Base-by-base conservation (phyloP, 2,888 invertebrate species). In the Dorcus parallelipipedus region DNA sequence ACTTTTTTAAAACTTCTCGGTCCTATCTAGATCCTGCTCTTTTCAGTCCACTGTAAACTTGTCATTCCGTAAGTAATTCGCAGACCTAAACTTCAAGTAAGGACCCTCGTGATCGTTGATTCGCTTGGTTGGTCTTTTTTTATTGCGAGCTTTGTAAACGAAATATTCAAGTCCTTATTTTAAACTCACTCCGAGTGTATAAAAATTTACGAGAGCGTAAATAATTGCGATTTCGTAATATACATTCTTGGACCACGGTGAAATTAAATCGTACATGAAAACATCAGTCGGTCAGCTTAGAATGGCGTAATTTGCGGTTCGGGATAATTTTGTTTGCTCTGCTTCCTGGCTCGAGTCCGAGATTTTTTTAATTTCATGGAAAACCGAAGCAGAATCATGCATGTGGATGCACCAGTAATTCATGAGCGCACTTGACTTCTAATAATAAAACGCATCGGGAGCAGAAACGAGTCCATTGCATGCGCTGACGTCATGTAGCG, bases 121-220 rank as follows among this genome's bases (percentile, higher is more conserved):
- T 56, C 56, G 65, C 63, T 60, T 58, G 58, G 63, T 57, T 65
- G 70, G 67, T 68, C 69, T 68, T 66, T 63, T 70, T 73, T 74
- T 75, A 75, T 75, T 75, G 71, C 72, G 71, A 70, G 73, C 73
- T 71, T 70, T 70, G 71, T 71, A 71, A 69, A 73, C 33, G 9
- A 49, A 49, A 33, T 38, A 49, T 38, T 49, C 49, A 23, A 26
- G 17, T 49, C 38, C n/a, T 49, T 49, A 49, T 49, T 49, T 49
- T 38, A 49, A 49, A 23, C 49, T 49, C 38, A 10, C 33, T 49
- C 33, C 14, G 14, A 49, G 20, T 23, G 38, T 33, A 33, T 23
- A 33, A 33, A 49, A 49, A 17, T 49, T 49, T 17, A 17, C 9
- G 10, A 23, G 9, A 14, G 9, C 38, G 14, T 49, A 49, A 49